phyloP scores from a whole-genome alignment of 2,888 invertebrate species.

The Aphrophora alni region DNA sequence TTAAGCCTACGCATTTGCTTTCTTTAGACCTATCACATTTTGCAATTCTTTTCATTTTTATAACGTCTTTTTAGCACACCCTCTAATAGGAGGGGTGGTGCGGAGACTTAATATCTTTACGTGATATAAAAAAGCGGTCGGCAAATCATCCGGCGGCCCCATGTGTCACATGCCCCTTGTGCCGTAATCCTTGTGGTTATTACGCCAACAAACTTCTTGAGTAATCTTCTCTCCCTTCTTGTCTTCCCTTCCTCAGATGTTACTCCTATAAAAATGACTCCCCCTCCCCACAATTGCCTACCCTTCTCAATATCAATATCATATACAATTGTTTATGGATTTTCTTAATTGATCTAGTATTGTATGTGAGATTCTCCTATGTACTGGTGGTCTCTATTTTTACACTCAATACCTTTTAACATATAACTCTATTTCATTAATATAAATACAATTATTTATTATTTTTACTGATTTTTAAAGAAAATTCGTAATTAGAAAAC shows the following conservation, averaged over 20 bases:
- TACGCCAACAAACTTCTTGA: background rate
- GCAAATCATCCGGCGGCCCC: slow-evolving; percentile 13
- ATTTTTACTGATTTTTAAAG: too few relatives aligned
- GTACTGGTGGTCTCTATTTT: too few relatives aligned
- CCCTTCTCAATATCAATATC: background rate
- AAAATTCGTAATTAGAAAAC: too few relatives aligned
- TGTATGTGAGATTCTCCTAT: too few relatives aligned
- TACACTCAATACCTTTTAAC: too few relatives aligned
- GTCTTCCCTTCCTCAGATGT: background rate
- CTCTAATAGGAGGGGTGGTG: background rate
- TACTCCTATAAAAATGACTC: background rate
- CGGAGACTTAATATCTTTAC: slow-evolving; percentile 11
- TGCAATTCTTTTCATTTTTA: slow-evolving; percentile 20
- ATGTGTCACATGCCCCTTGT: slow-evolving; percentile 16
- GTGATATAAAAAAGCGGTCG: slow-evolving; percentile 26
- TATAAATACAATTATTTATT: too few relatives aligned
- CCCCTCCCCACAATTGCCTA: background rate
- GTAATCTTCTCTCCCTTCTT: background rate
- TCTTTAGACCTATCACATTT: slow-evolving; percentile 17
- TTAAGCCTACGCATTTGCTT: background rate
- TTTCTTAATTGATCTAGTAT: background rate
- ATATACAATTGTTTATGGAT: background rate
- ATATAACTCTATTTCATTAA: too few relatives aligned
- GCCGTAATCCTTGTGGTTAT: background rate
- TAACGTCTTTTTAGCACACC: slow-evolving; percentile 10